Base-by-base conservation (phyloP, 2,797 vertebrate genomes). In the Oceanodroma leucorhoa region DNA sequence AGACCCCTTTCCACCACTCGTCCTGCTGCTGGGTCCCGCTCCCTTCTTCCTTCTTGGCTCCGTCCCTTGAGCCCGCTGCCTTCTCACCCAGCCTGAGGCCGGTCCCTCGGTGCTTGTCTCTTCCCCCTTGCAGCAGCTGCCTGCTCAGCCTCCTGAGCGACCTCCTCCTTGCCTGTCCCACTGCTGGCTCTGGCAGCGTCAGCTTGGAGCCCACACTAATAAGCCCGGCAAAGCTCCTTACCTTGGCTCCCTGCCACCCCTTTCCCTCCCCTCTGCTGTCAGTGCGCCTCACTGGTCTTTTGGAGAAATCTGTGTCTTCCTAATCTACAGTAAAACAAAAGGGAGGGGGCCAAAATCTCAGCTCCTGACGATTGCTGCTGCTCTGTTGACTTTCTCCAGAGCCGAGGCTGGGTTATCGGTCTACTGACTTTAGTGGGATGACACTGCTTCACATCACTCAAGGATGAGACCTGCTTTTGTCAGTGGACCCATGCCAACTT, bases 321-420 rank as follows among this genome's bases (percentile, higher is more conserved):
- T 85, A 75, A 92, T 86, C 65, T 85, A 86, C 72, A 76, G 69
- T 91, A 90, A 91, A 91, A 78, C 45, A 57, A 87, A 94, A 53
- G n/a, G 6, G 30, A 96, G 30, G 10, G 34, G 46, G 48, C 10
- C 19, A 89, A 93, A 85, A 64, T 83, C 67, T 81, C 78, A 65
- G 45, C 60, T 92, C 29, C 54, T 62, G 65, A 43, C 6, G 17
- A 81, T 40, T 79, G 57, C 64, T 91, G 41, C 72, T 81, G 34
- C 36, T 92, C 71, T 67, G n/a, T 54, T 84, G 61, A 73, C 73
- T 87, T 91, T 78, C 34, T 85, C 57, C 7, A 23, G 61, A 92
- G 27, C 41, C 8, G 5, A 86, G 58, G 13, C 45, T 55, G 40
- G 48, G 30, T 81, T 92, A 66, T 58, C 1, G 1, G 50, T 45